These are phyloP conservation scores for Mormyrus proboscirostris DNA, from an alignment of 2,797 vertebrate genomes.

Conservation along the genomic window DNA sequence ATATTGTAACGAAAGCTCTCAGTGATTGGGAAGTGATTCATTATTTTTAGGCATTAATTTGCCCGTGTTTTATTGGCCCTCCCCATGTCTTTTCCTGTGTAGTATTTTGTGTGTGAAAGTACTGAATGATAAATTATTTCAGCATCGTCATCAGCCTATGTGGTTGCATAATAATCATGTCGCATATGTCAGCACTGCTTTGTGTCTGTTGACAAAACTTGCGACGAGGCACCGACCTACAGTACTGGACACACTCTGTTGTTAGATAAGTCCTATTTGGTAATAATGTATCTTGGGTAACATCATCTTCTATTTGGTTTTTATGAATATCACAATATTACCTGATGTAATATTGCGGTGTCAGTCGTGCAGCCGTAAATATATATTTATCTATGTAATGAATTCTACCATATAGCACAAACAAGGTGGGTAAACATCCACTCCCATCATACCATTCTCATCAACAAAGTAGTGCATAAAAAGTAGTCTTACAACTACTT, in stretches of 20 bases:
- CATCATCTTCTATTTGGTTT: neutral
- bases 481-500: neutral
- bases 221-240: neutral
- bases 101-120: neutral
- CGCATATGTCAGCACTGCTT: neutral
- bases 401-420: neutral
- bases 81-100: neutral
- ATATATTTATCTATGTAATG: neutral
- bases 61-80: neutral
- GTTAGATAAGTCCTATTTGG: neutral
- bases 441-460: neutral
- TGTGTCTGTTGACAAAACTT: neutral
- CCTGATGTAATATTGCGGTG: neutral
- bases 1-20: neutral
- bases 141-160: neutral
- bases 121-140: neutral
- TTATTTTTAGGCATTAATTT: neutral
- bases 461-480: neutral
- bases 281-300: neutral
- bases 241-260: neutral
- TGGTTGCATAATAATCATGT: neutral
- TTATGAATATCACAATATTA: neutral
- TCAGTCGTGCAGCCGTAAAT: neutral
- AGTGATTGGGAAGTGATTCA: neutral
- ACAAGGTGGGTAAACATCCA: neutral